Percentiles rank a stretch among this genome's conserved stretches.
Conservation (phyloP, 2,888 invertebrate species). For the Ornithoptera priamus region DNA sequence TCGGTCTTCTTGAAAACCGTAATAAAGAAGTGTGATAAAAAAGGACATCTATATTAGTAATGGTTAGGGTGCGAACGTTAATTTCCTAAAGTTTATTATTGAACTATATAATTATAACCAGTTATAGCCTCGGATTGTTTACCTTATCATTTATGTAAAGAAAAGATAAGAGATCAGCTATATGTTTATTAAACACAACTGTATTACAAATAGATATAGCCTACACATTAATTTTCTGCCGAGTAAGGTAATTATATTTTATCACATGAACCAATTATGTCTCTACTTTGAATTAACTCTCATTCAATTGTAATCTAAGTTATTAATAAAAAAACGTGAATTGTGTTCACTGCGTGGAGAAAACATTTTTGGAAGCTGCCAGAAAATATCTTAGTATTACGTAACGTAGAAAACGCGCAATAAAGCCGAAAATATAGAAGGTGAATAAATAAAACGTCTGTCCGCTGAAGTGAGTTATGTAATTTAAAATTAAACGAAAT, state of each 20-base stretch:
- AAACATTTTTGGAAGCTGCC: conserved; percentile 39
- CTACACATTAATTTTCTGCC: background rate
- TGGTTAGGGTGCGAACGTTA: too few relatives aligned
- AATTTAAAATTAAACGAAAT: conserved; percentile 52
- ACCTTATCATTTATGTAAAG: too few relatives aligned
- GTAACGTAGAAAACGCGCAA: conserved; percentile 60
- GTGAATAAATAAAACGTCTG: conserved; percentile 64
- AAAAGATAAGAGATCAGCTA: too few relatives aligned
- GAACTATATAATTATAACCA: too few relatives aligned
- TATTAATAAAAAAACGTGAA: background rate
- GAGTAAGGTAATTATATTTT: background rate
- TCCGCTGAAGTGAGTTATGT: conserved; percentile 56
- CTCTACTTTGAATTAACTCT: too few relatives aligned
- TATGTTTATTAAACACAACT: background rate
- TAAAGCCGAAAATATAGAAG: conserved; percentile 61
- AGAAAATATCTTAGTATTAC: conserved; percentile 54
- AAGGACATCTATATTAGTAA: too few relatives aligned
- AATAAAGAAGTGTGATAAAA: too few relatives aligned
- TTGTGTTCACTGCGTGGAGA: background rate
- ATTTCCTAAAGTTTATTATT: too few relatives aligned
- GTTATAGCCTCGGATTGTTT: too few relatives aligned
- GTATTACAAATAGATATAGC: background rate
- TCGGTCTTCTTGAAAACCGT: too few relatives aligned
- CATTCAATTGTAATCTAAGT: background rate
- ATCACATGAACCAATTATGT: too few relatives aligned